phyloP scores from a whole-genome alignment of 2,888 invertebrate genomes.

The Calliopum simillimum region DNA sequence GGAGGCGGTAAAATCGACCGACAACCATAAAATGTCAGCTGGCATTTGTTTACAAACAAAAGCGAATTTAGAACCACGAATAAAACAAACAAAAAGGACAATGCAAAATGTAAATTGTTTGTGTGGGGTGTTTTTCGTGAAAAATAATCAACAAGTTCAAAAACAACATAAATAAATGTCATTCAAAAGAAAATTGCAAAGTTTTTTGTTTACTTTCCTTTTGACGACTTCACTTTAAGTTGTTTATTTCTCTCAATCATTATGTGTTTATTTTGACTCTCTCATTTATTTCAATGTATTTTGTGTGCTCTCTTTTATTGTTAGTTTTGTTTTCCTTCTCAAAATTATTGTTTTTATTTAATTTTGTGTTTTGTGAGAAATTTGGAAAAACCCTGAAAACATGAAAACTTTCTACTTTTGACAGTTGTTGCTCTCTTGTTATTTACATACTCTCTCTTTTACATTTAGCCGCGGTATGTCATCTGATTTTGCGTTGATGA shows the following conservation, averaged over 20 bases:
- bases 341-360: not conserved
- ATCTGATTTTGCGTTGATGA: not conserved
- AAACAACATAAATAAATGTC: not conserved
- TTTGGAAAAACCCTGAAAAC: not conserved
- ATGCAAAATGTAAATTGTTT: not conserved
- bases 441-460: not conserved
- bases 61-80: not conserved
- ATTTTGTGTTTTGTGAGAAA: not conserved
- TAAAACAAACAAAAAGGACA: not conserved
- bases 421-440: not conserved
- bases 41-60: constrained; percentile 42
- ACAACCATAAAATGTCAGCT: constrained; percentile 25
- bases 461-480: constrained; percentile 24
- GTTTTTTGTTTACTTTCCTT: not conserved
- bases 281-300: too few relatives aligned
- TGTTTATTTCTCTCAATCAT: not conserved
- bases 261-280: too few relatives aligned
- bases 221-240: too few relatives aligned
- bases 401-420: not conserved
- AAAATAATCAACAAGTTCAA: constrained; percentile 1
- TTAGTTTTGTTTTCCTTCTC: not conserved
- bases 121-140: not conserved
- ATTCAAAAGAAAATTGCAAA: not conserved
- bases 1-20: not conserved
- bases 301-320: not conserved